Percentiles rank a stretch among this genome's conserved stretches.
Conservation (phyloP, 1,140 invertebrate genomes). For the Magallana ariakensis region DNA sequence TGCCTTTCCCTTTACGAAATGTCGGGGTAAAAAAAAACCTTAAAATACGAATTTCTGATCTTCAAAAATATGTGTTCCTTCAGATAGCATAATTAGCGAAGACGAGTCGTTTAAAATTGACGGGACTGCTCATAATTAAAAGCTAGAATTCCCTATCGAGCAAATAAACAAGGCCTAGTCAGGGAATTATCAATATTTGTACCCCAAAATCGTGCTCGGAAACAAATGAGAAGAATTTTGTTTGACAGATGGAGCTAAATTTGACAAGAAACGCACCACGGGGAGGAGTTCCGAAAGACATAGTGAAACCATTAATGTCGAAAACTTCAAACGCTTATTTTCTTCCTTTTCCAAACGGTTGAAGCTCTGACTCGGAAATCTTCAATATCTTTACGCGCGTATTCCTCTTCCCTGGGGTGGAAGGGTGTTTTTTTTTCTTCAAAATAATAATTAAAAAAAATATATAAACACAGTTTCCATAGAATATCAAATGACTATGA, state of each 20-base stretch:
- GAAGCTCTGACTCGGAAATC: background rate
- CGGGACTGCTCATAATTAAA: conserved; percentile 14
- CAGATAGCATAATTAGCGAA: background rate
- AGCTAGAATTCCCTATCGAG: conserved; percentile 30
- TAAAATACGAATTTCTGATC: too few relatives aligned
- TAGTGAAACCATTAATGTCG: conserved; percentile 14
- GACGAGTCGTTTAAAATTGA: background rate
- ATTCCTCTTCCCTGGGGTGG: too few relatives aligned
- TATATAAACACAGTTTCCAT: too few relatives aligned
- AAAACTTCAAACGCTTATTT: conserved; percentile 22
- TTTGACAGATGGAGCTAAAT: conserved; percentile 33
- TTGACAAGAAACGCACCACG: conserved; percentile 15
- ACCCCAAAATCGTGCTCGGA: conserved; percentile 22
- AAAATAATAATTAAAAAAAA: too few relatives aligned
- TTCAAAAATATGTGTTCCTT: too few relatives aligned
- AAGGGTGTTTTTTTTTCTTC: too few relatives aligned
- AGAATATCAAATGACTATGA: too few relatives aligned
- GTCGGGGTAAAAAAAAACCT: too few relatives aligned
- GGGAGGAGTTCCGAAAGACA: conserved; percentile 21
- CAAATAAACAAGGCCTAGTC: conserved; percentile 34
- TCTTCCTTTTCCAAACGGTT: background rate
- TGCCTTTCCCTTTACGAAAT: too few relatives aligned
- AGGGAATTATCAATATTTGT: conserved; percentile 28
- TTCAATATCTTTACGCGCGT: background rate
- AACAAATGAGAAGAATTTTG: conserved; percentile 29